Evolutionary conservation across 2,797 vertebrate genomes (phyloP).

Genomic region (Cheirogaleus major): DNA sequence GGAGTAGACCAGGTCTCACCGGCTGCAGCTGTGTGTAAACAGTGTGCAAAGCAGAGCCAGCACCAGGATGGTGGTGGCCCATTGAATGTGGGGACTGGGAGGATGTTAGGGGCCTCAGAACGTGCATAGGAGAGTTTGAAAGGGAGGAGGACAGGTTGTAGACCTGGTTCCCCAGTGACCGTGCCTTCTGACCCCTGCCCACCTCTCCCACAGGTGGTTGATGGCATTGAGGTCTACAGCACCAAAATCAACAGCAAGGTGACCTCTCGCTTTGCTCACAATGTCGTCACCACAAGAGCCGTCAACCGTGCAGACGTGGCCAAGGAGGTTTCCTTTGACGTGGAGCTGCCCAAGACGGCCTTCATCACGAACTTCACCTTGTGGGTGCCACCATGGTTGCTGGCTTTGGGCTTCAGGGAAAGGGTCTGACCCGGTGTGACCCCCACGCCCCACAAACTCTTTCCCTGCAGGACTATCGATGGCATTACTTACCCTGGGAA

Average conservation of each 20-base stretch:
- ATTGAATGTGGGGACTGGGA: neutral
- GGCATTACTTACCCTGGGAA: slow-evolving; percentile 85
- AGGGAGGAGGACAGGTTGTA: neutral
- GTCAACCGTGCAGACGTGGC: slow-evolving; percentile 89
- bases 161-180: neutral
- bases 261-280: slow-evolving; percentile 92
- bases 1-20: neutral
- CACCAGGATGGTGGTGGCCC: neutral
- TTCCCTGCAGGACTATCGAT: slow-evolving; percentile 85
- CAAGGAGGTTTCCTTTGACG: slow-evolving; percentile 92
- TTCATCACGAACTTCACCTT: slow-evolving; percentile 97
- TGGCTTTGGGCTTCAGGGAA: neutral
- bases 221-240: slow-evolving; percentile 86
- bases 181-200: neutral
- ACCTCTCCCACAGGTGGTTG: slow-evolving; percentile 80
- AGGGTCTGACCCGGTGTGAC: neutral
- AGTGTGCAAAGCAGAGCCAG: neutral
- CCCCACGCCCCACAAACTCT: neutral
- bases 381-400: slow-evolving; percentile 83
- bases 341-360: slow-evolving; percentile 95
- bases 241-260: slow-evolving; percentile 91
- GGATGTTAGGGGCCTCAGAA: neutral
- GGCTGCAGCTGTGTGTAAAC: neutral
- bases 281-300: slow-evolving; percentile 91
- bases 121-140: neutral